Evolutionary conservation across 1,140 invertebrate genomes (phyloP), one percentile per base, ranked within the genome.

Genomic region (Chironomus tepperi): DNA sequence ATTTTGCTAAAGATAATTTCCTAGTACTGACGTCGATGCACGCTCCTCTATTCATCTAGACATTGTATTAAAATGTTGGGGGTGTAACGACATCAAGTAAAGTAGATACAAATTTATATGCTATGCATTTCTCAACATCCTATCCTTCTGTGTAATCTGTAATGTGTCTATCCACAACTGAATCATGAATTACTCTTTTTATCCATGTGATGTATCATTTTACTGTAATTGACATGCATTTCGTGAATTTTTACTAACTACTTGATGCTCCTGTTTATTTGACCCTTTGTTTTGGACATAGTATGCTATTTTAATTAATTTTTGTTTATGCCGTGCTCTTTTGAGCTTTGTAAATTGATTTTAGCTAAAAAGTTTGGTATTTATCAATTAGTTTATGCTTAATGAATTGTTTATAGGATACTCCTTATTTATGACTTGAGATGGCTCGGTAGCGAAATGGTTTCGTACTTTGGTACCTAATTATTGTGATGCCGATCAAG

Each of bases 41-140:
- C 47, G 8, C 47, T 57, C 12, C 47, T 57, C n/a, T 15, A 12
- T n/a, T 57, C 47, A n/a, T 47, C 24, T 34, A 34, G 24, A 34
- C 24, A 34, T 34, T 34, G 24, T 34, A 34, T 34, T 34, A 34
- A 34, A 34, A 34, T 34, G 24, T 34, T 34, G 24, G 5, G 24
- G 24, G 24, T 34, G 24, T 34, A 34, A 34, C 24, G 24, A 34
- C 24, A n/a, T 57, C 47, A 57, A 57, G 47, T 12, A 57, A n/a
- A 57, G n/a, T n/a, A 57, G n/a, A 10, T 57, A n/a, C n/a, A 57
- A 57, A 15, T 15, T 57, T 57, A 57, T 57, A 57, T 57, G 12
- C 47, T 57, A 57, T 57, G 47, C 47, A 57, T 57, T 57, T 57
- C 47, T 15, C 47, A 34, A 57, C 47, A 57, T 57, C 47, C 47